Conservation (phyloP, 2,797 vertebrate species). For the Tachyglossus aculeatus region DNA sequence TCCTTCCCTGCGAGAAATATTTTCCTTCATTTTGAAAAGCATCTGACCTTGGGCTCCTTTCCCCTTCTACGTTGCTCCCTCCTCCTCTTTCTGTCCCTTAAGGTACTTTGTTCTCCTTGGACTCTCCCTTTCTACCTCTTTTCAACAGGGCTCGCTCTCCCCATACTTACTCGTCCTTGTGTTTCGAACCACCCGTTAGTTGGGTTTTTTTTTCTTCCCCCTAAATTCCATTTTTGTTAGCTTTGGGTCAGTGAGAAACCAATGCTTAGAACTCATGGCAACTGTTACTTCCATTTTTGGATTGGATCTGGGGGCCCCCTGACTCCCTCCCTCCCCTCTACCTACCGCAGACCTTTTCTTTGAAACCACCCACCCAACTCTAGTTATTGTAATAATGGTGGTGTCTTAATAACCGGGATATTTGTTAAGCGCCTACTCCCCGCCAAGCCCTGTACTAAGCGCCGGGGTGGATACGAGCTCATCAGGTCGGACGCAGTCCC, state of each 20-base stretch:
- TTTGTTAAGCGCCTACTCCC: too few species aligned
- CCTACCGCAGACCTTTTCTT: neutral
- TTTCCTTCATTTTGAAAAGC: too few species aligned
- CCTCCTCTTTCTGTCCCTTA: neutral
- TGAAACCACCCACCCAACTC: neutral
- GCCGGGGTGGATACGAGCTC: too few species aligned
- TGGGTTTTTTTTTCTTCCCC: neutral
- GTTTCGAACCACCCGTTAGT: neutral
- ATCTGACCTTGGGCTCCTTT: too few species aligned
- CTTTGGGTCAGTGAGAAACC: neutral
- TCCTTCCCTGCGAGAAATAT: too few species aligned
- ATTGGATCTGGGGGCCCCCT: neutral
- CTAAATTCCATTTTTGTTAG: neutral
- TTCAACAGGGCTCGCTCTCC: neutral
- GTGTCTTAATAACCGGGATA: too few species aligned
- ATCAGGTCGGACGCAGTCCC: too few species aligned
- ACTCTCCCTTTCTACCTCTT: neutral
- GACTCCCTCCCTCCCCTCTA: conserved; percentile 16
- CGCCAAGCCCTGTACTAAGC: too few species aligned
- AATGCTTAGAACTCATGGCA: neutral
- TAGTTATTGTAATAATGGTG: neutral
- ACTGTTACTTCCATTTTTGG: neutral
- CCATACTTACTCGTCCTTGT: neutral
- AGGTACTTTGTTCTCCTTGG: neutral
- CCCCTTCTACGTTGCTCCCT: neutral